Evolutionary conservation across 30 jellyfish, hydroid and myxozoan genomes (phyloP).

Genomic region (Aurelia coerulea): DNA sequence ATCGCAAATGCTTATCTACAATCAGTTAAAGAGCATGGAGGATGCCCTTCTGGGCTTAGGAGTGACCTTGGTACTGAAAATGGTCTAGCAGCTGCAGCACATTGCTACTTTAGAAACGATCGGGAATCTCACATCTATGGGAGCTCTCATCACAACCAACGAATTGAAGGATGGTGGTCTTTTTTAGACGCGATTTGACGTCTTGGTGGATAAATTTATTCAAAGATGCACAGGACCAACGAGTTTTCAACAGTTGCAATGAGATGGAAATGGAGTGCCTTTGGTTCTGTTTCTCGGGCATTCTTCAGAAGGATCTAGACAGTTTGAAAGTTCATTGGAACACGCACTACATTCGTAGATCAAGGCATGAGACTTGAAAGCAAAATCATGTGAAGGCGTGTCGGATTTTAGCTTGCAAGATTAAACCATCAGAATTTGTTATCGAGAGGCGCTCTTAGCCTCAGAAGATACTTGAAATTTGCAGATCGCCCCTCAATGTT

Average conservation of each 20-base stretch:
- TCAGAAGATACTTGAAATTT: too few relatives aligned
- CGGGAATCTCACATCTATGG: conserved; percentile 64
- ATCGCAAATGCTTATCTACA: neutral
- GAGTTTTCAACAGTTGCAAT: conserved; percentile 44
- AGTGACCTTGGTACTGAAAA: conserved; percentile 32
- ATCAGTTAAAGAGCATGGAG: neutral
- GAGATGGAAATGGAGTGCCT: conserved; percentile 57
- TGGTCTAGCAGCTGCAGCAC: conserved; percentile 61
- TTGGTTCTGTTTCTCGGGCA: conserved; percentile 54
- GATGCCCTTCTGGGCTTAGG: neutral
- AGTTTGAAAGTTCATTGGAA: conserved; percentile 68
- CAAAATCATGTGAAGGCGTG: too few relatives aligned
- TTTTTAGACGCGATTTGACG: conserved; percentile 39
- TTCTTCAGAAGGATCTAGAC: conserved; percentile 58
- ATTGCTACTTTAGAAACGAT: conserved; percentile 62
- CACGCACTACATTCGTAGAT: conserved; percentile 53
- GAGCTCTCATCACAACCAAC: conserved; percentile 75
- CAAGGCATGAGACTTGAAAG: conserved; percentile 64
- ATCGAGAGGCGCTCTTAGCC: too few relatives aligned
- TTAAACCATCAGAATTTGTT: too few relatives aligned
- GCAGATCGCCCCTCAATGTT: too few relatives aligned
- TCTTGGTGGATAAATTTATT: conserved; percentile 79
- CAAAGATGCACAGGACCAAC: conserved; percentile 39
- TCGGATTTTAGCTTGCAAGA: too few relatives aligned
- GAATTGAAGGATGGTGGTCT: too few relatives aligned